Evolutionary conservation across 2,113 vertebrate species (phyloP).

Genomic region (Sebastes schlegelii): DNA sequence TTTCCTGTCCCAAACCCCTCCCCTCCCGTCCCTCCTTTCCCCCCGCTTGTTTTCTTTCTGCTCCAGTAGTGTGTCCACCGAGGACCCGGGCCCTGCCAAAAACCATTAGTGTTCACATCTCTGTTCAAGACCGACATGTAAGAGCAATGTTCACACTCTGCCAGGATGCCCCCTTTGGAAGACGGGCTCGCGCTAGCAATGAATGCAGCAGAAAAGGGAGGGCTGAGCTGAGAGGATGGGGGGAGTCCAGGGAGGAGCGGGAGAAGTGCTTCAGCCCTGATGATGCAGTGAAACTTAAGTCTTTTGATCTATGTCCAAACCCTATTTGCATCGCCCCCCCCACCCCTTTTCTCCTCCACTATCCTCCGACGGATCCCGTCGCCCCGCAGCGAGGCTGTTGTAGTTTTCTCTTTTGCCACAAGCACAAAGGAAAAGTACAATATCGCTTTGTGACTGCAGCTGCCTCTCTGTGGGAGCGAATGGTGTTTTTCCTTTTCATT

Average conservation of each 20-base stretch:
- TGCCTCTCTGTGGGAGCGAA: slow-evolving; percentile 56
- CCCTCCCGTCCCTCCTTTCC: slow-evolving; percentile 34
- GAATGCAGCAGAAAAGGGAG: slow-evolving; percentile 49
- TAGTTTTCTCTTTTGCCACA: slow-evolving; percentile 55
- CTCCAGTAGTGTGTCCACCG: slow-evolving; percentile 57
- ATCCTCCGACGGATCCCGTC: slow-evolving; percentile 28
- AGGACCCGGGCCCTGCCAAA: slow-evolving; percentile 71
- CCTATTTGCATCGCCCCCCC: slow-evolving; percentile 47
- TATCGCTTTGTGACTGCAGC: slow-evolving; percentile 64
- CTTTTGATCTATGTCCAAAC: slow-evolving; percentile 72
- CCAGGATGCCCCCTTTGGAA: slow-evolving; percentile 56
- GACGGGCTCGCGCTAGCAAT: slow-evolving; percentile 34
- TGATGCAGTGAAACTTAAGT: slow-evolving; percentile 70
- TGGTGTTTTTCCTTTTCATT: slow-evolving; percentile 53
- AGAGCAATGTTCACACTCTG: slow-evolving; percentile 67
- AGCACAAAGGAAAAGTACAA: slow-evolving; percentile 67
- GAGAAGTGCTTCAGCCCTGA: slow-evolving; percentile 49
- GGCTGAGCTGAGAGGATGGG: slow-evolving; percentile 6
- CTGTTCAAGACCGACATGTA: slow-evolving; percentile 73
- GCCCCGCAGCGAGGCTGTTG: slow-evolving; percentile 42
- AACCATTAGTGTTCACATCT: slow-evolving; percentile 82
- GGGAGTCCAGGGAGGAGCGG: not conserved
- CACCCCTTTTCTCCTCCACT: not conserved
- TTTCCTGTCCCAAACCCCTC: not conserved
- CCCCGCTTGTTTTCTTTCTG: slow-evolving; percentile 43